Evolutionary conservation across 2,113 vertebrate genomes (phyloP).

Genomic region (Caranx melampygus): DNA sequence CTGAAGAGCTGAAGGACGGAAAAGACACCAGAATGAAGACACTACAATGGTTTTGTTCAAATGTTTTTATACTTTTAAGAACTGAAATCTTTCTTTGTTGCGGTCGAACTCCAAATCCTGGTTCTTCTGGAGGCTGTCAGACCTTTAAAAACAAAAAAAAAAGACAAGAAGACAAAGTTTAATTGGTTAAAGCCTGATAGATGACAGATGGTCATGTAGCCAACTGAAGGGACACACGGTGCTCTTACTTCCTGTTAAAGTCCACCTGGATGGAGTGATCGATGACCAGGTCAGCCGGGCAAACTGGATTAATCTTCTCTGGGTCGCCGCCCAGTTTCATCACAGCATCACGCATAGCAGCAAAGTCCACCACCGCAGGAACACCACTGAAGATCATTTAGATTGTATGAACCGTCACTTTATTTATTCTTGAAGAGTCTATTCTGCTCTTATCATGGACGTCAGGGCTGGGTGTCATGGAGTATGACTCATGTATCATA

Average conservation of each 20-base stretch:
- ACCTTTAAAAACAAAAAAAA: conserved; percentile 75
- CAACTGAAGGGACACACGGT: background rate
- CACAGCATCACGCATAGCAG: conserved; percentile 97
- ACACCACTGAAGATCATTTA: conserved; percentile 86
- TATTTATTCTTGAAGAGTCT: background rate
- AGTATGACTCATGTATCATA: background rate
- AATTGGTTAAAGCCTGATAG: background rate
- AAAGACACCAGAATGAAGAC: too few species aligned
- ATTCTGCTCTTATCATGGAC: background rate
- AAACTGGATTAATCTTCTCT: conserved; percentile 95
- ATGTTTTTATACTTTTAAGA: conserved; percentile 90
- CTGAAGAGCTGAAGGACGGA: background rate
- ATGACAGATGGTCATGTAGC: background rate
- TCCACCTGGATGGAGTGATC: conserved; percentile 99
- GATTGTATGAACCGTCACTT: background rate
- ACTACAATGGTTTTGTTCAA: background rate
- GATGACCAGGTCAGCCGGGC: conserved; percentile 96
- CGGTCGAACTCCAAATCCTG: conserved; percentile 98
- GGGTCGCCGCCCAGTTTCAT: conserved; percentile 92
- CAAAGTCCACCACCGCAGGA: conserved; percentile 97
- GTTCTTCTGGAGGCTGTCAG: conserved; percentile 97
- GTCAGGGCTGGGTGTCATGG: background rate
- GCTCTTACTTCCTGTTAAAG: conserved; percentile 92
- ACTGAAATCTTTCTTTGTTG: conserved; percentile 96
- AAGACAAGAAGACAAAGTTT: too few species aligned